phyloP scores from a whole-genome alignment of 2,888 invertebrate genomes.

The Morinoia aosen region DNA sequence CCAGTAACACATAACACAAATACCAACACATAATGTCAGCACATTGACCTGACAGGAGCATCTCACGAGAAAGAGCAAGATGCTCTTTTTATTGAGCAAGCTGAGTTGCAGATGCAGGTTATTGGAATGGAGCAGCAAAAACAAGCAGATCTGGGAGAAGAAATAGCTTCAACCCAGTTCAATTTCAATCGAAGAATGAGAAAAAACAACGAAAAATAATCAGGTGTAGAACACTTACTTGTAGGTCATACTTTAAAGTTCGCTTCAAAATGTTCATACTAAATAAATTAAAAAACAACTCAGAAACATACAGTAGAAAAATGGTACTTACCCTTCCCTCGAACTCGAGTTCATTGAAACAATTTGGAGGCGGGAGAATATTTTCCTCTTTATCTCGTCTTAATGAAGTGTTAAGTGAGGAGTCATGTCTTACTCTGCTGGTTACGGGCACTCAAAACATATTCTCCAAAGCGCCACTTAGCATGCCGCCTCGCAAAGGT shows the following conservation, averaged over 20 bases:
- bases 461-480: background rate
- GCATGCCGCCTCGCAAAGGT: background rate
- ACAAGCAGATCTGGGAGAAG: background rate
- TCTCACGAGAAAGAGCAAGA: background rate
- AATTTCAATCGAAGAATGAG: background rate
- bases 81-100: background rate
- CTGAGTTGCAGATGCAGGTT: background rate
- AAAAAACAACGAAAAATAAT: background rate
- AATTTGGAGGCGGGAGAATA: background rate
- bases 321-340: background rate
- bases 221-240: background rate
- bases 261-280: background rate
- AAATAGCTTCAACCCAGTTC: background rate
- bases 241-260: background rate
- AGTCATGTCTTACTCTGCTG: background rate
- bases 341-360: background rate
- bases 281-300: background rate
- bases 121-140: background rate
- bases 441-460: background rate
- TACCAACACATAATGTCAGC: background rate
- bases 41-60: background rate
- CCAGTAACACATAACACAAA: background rate
- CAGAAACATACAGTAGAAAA: background rate
- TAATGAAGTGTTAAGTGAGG: no score
- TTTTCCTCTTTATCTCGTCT: background rate